Base-by-base conservation (phyloP, 64 coral and sea anemone genomes). In the Dendronephthya gigantea region DNA sequence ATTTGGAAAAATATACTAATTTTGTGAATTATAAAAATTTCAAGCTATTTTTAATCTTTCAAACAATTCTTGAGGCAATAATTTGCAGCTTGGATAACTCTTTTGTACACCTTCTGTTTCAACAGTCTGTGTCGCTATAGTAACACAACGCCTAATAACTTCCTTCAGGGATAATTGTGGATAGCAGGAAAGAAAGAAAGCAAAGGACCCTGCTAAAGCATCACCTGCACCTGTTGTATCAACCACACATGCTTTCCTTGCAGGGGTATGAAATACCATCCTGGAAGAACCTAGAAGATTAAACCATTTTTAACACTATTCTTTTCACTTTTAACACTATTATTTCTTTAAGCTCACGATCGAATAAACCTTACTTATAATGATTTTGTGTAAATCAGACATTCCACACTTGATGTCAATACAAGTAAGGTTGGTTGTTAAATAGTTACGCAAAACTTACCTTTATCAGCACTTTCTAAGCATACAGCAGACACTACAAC, bases 201-300 rank as follows among this genome's bases (percentile, higher is more conserved):
- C 91, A 4, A 96, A 35, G 13, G 91, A 83, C 17, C 94, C 94
- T 51, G 88, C 83, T 13, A 96, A 35, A 31, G 88, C 75, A 36
- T 96, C 94, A 6, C 94, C 94, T 39, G 94, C 94, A 72, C 94
- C 94, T 39, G 94, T 93, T 11, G 91, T 91, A 39, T 96, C 94
- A 27, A 90, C 89, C 34, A 43, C 83, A 35, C 93, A 49, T 34
- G 92, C 94, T 50, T 82, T 81, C 28, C 50, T 29, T 52, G 94
- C 35, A 16, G 68, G 74, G 2, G 83, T 48, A 66, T 90, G 72
- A 34, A 48, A 65, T 82, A 94, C 85, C 22, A 41, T 55, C 28
- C 84, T 84, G 23, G 9, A 88, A 90, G 85, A 37, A 49, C 40
- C 34, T 19, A 0, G 10, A 58, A 23, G 33, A 72, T 87, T 48